Base-by-base conservation (phyloP, 53 echinoderm and acorn worm species). In the Glandiceps talaboti region DNA sequence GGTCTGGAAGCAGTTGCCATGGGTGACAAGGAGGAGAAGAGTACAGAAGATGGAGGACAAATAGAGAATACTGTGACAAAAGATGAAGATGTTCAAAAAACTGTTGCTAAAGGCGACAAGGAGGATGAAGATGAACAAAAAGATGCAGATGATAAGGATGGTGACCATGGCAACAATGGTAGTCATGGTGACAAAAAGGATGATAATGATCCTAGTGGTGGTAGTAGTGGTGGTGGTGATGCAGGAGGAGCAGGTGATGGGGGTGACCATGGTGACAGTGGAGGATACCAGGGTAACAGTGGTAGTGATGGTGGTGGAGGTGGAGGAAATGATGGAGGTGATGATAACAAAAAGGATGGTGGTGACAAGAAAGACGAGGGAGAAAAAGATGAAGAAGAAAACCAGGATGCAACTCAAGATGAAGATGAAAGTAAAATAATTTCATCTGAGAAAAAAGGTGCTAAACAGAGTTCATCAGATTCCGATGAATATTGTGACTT, bases 401-500 rank as follows among this genome's bases (percentile, higher is more conserved):
- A 77, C 10, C 77, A 84, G 75, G 81, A 33, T 12, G 27, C 32
- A 76, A 73, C 26, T 29, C 82, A 86, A 30, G 82, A 73, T 32
- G 75, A 0, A 28, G 64, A 82, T 28, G 85, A 82, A 31, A 30
- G 29, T 27, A 29, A 77, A 75, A n/a, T n/a, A n/a, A n/a, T n/a
- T n/a, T 74, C 26, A 75, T 32, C 77, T 0, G 29, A 30, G 30
- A 29, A 27, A 1, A 27, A 31, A 32, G 85, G 74, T 76, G 81
- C 30, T 27, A 75, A 32, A 33, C 31, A 64, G 32, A 26, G 29
- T 64, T 74, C 31, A 81, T 75, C 76, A 12, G 92, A 96, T 27
- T 73, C 92, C 0, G 84, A 88, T 30, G 30, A 90, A 30, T 93
- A 88, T 74, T 96, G 97, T 80, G 93, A 83, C n/a, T 33, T 87